Conservation (phyloP, 2,888 invertebrate genomes). For the Diaphora mendica region DNA sequence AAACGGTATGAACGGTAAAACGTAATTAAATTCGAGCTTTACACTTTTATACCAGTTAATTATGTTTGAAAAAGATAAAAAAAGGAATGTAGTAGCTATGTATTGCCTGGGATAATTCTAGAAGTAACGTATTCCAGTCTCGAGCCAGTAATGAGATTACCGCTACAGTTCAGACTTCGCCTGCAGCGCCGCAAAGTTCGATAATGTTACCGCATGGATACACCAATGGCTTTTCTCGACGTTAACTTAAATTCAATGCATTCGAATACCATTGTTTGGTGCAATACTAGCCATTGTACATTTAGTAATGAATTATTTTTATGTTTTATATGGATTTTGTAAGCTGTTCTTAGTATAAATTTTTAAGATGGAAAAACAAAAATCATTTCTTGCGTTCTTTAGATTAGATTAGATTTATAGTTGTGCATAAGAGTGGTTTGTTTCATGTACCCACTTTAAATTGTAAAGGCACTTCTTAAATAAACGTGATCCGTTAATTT, state of each 20-base stretch:
- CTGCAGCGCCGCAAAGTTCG: background rate
- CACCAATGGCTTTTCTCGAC: background rate
- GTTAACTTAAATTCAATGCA: background rate
- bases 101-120: background rate
- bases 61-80: background rate
- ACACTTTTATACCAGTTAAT: background rate
- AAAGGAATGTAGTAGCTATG: background rate
- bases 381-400: background rate
- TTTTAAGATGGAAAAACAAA: background rate
- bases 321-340: background rate
- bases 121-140: conserved; percentile 1
- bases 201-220: conserved; percentile 12
- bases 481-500: background rate
- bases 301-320: background rate
- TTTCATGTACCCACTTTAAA: too few relatives aligned
- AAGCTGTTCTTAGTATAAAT: background rate
- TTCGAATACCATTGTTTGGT: background rate
- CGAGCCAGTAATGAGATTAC: conserved; percentile 14
- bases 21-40: background rate
- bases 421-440: background rate
- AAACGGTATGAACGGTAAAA: background rate
- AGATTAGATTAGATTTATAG: too few relatives aligned
- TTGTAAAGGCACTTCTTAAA: too few relatives aligned
- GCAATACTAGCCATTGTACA: background rate
- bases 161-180: background rate